Evolutionary conservation across 2,797 vertebrate species (phyloP), one percentile per base, ranked within the genome.

Genomic region (Muscicapa striata): DNA sequence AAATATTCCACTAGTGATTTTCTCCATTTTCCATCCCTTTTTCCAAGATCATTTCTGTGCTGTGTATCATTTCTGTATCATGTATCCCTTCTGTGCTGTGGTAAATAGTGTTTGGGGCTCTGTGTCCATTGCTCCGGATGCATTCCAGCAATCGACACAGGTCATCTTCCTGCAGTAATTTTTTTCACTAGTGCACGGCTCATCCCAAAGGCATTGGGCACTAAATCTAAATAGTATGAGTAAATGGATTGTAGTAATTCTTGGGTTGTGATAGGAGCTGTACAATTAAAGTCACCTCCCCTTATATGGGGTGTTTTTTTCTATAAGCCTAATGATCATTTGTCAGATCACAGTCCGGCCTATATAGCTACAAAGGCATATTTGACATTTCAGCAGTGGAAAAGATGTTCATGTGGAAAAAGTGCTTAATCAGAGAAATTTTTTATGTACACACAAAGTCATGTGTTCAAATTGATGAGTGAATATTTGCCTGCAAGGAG

Each of bases 41-140:
- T 67, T 67, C 24, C 34, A 34, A 46, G 52, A 41, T 24, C 0
- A 41, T 40, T 55, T 73, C 29, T 63, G 19, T n/a, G 41, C 23
- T 55, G 19, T 55, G 29, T 11, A 23, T 49, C 5, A 10, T 27
- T 38, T 78, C 43, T 49, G 6, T 36, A 14, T 32, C 1, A 0
- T 49, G 43, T 30, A 38, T 54, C 15, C 11, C 24, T 46, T 57
- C 43, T 30, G 21, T 40, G 9, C 13, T 2, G 2, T 17, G 14
- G 13, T 38, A 52, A 52, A 16, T 6, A 45, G 13, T 59, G 38
- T 10, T 52, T 34, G 21, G 17, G 15, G 16, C 30, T 45, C 61
- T 80, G n/a, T 52, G 54, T 26, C 61, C 54, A 9, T 13, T 34
- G 21, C 30, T 74, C 45, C 0, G 0, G 40, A 15, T 3, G 4